Conservation (phyloP, 2,113 vertebrate species). For the Acrocephalus arundinaceus region DNA sequence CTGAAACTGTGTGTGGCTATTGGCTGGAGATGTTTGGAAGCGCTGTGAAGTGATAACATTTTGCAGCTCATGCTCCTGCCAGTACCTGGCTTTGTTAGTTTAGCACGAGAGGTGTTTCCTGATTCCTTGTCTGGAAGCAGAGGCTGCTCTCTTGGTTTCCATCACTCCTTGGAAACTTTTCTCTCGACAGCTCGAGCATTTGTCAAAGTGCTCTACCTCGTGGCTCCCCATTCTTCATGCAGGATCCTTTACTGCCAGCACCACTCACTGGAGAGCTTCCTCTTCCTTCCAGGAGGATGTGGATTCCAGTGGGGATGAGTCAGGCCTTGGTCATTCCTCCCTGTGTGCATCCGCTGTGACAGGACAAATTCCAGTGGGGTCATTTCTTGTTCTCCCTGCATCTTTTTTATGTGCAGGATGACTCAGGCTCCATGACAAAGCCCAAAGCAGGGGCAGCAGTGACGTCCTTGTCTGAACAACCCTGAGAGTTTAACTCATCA, state of each 20-base stretch:
- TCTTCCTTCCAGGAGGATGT: neutral
- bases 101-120: slow-evolving; percentile 41
- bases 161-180: slow-evolving; percentile 18
- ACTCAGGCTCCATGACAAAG: neutral
- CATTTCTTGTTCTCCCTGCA: slow-evolving; percentile 6
- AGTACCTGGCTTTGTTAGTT: slow-evolving; percentile 29
- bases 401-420: neutral
- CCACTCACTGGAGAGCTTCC: neutral
- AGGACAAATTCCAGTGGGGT: neutral
- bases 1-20: neutral
- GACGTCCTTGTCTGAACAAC: neutral
- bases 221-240: neutral
- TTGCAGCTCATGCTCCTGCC: slow-evolving; percentile 14
- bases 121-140: slow-evolving; percentile 46
- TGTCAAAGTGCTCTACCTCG: neutral
- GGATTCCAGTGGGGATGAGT: slow-evolving; percentile 6
- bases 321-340: neutral
- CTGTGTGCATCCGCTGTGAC: neutral
- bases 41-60: neutral
- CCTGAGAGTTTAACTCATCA: neutral
- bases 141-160: neutral
- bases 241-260: neutral
- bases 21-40: slow-evolving; percentile 35
- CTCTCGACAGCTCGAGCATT: neutral
- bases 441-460: neutral